Evolutionary conservation across 30 jellyfish, hydroid and myxozoan species (phyloP), one percentile per base, ranked within the genome.

Genomic region (Cassiopea xamachana): DNA sequence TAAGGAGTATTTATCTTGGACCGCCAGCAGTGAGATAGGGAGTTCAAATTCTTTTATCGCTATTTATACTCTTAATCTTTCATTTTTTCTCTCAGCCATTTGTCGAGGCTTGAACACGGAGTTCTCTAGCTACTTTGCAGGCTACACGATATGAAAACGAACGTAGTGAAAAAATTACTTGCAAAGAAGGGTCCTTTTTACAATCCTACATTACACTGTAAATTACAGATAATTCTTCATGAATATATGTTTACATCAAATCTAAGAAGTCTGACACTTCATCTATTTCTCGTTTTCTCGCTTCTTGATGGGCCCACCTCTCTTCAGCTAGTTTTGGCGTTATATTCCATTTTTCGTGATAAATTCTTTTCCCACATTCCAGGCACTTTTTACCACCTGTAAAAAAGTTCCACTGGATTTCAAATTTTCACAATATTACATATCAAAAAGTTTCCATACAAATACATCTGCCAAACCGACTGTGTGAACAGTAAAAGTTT

Each of bases 251-350:
- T 61, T 77, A 92, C 98, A 92, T 92, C 50, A 92, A 81, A 76
- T 92, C 98, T 62, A 92, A 55, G 82, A 92, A 92, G 88, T 92
- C 98, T 9, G 96, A 27, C 9, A 92, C 98, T 80, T 92, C 98
- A 6, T 92, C 98, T 45, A 92, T 92, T 51, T 92, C 98, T 80
- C 98, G 80, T 92, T 92, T 92, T 83, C 98, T 76, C 27, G 98
- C 98, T 82, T 92, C 98, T 71, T 92, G 92, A 17, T 92, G 98
- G 8, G 98, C 98, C 98, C 98, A 92, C 16, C 98, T 46, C 7
- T 87, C 98, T 92, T 92, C 98, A 49, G 98, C 98, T 44, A 92
- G 62, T 86, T 92, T 75, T 51, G 98, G 98, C 15, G 94, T 67
- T 19, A 93, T 93, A 83, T 93, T 93, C 98, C 97, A 93, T 64